Base-by-base conservation (phyloP, 2,113 vertebrate genomes). In the Willisornis vidua region DNA sequence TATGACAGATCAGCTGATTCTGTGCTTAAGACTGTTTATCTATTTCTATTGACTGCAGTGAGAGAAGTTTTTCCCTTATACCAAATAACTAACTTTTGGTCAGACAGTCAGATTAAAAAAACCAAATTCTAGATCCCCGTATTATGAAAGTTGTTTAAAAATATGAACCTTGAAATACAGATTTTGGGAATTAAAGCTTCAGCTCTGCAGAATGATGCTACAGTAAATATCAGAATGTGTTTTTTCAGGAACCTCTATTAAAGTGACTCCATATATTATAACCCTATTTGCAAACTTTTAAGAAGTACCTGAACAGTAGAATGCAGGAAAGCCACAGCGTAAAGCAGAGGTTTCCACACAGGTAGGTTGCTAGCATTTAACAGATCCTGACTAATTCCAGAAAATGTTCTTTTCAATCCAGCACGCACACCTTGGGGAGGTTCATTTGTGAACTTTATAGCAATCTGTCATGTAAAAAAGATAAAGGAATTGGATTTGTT, bases 361-460 rank as follows among this genome's bases (percentile, higher is more conserved):
- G 98, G 98, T 48, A 98, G 68, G 61, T 98, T 97, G 78, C 95
- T 98, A 87, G 97, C 85, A 20, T 98, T 98, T 90, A 98, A 94
- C 22, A 98, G 91, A 88, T 98, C 97, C 84, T 98, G 98, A 93
- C 97, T 98, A 84, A 98, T 98, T 49, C 97, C 92, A 3, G 97
- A 97, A 95, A 98, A 98, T 2, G 98, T 98, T 97, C 98, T 97
- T 96, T 97, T 98, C 93, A 98, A 85, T 85, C 98, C 98, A 0
- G 98, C 98, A 4, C 97, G 98, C 5, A 98, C 96, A 10, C 98
- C 98, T 71, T 98, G 97, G 31, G 98, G 98, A 33, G 98, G 98
- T 81, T 98, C 98, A 67, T 98, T 98, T 61, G 98, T 98, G 94
- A 98, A 98, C 93, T 98, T 98, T 78, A 98, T 96, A 85, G 98